Base-by-base conservation (phyloP, 1,140 invertebrate species). In the Diorhabda elongata region DNA sequence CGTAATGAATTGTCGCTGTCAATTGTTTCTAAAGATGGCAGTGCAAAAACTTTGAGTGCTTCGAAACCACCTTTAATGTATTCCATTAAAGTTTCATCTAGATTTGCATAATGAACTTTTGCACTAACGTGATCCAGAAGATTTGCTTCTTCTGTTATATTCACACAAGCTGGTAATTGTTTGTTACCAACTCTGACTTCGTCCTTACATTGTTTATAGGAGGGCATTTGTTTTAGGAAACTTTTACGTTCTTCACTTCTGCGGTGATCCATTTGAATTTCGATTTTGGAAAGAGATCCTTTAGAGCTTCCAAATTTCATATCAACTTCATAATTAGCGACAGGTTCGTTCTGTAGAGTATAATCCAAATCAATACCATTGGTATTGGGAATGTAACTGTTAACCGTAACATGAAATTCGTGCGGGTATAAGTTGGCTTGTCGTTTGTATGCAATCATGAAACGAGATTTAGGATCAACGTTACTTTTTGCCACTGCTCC, bases 131-230 rank as follows among this genome's bases (percentile, higher is more conserved):
- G 71, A 73, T 90, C 83, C 4, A 85, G 77, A 44, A 82, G 73
- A 52, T 83, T 82, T 3, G 85, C 83, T 42, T 76, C 70, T 3
- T 80, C 66, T 6, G 84, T 85, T 63, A 84, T 79, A 56, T 85
- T 83, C 44, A 83, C 81, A 75, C 89, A 90, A 67, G 81, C 81
- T 6, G 78, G 75, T 43, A 85, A 78, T 69, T 85, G 82, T 61
- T 84, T 80, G 73, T 87, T 85, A 8, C 83, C 84, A 68, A 83
- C 66, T 58, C 83, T 75, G 73, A 85, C 85, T 73, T 89, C 78
- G 56, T 80, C 45, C 45, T 79, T 42, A 73, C 87, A 89, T 69
- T 83, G 67, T 47, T 85, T 77, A 41, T 76, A 76, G 58, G 69
- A 45, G 6, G 75, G 73, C 4, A 83, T 68, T 44, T 81, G 72